Percentiles rank a stretch among this genome's conserved stretches.
Conservation (phyloP, 2,888 invertebrate species). For the Sceliomorpha sp. region DNA sequence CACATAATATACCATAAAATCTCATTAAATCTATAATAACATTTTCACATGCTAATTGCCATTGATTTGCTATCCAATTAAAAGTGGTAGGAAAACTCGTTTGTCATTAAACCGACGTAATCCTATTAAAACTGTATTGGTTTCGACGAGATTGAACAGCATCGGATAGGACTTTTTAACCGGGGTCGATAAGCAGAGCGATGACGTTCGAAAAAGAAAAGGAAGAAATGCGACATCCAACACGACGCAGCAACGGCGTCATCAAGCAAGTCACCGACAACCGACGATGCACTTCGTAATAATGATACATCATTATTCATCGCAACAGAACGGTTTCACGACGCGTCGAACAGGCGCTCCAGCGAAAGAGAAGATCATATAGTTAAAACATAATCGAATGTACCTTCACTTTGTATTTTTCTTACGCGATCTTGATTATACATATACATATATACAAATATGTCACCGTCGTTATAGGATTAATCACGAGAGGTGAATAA, state of each 20-base stretch:
- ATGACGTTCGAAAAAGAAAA: constrained; percentile 11
- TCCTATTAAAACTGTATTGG: no score
- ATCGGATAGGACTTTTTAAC: no score
- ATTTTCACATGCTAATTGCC: no score
- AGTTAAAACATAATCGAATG: constrained; percentile 38
- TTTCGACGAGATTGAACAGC: no score
- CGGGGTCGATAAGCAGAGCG: background rate
- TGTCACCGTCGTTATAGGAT: constrained; percentile 23
- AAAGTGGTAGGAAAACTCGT: no score
- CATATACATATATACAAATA: constrained; percentile 17
- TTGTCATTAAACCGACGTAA: no score
- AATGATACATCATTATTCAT: constrained; percentile 43
- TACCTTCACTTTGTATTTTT: constrained; percentile 64
- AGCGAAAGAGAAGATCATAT: constrained; percentile 17
- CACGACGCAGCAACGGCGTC: constrained; percentile 42
- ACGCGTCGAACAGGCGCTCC: constrained; percentile 15
- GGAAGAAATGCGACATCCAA: constrained; percentile 11
- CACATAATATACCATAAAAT: no score
- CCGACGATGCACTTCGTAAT: constrained; percentile 51
- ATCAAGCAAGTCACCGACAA: constrained; percentile 43
- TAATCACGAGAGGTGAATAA: constrained; percentile 18
- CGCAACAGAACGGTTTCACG: constrained; percentile 33
- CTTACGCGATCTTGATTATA: constrained; percentile 53
- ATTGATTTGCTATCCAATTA: no score
- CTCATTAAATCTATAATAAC: no score